phyloP scores from a whole-genome alignment of 2,797 vertebrate genomes.

The Clarias fuscus region DNA sequence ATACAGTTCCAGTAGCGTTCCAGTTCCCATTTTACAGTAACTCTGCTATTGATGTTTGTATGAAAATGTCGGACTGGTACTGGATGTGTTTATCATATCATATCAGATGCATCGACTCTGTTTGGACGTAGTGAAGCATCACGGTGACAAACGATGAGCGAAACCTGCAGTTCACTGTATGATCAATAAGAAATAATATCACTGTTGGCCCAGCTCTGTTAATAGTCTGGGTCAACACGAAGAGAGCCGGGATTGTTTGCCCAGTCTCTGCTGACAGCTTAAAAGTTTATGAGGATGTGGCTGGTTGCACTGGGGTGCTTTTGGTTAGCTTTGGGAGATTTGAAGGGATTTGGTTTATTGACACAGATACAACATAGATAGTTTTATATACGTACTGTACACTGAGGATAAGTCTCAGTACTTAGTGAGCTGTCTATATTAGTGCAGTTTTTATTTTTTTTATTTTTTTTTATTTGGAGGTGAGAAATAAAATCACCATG shows the following conservation, averaged over 20 bases:
- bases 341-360: conserved; percentile 56
- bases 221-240: conserved; percentile 53
- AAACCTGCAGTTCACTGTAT: conserved; percentile 25
- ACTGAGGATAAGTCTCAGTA: conserved; percentile 22
- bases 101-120: neutral
- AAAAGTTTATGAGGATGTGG: conserved; percentile 54
- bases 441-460: too few species aligned
- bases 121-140: neutral
- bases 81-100: neutral
- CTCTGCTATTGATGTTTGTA: neutral
- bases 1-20: neutral
- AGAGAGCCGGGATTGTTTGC: conserved; percentile 44
- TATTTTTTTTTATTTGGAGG: too few species aligned
- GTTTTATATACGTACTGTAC: conserved; percentile 30
- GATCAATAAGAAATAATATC: conserved; percentile 48
- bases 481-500: neutral
- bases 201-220: conserved; percentile 36
- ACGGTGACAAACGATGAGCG: conserved; percentile 10
- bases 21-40: too few species aligned
- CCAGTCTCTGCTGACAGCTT: conserved; percentile 52
- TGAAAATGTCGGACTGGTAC: neutral
- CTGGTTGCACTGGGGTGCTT: conserved; percentile 43
- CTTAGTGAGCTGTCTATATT: conserved; percentile 3
- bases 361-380: conserved; percentile 51
- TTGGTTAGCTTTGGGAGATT: conserved; percentile 40